Percentiles rank a stretch among this genome's conserved stretches.
Evolutionary conservation across 2,113 vertebrate genomes (phyloP).

Genomic region (Lates calcarifer): DNA sequence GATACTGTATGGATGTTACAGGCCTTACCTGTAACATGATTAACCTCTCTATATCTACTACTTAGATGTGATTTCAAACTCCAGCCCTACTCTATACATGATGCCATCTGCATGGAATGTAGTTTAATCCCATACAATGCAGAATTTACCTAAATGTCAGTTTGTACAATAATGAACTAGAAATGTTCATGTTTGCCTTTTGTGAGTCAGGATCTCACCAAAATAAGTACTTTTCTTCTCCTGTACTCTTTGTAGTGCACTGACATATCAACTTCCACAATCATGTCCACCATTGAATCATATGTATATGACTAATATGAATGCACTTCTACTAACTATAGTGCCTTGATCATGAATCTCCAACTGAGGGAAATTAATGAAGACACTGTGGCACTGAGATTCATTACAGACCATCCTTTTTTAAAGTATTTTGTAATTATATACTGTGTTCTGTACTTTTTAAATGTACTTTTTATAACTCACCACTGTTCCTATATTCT

Average conservation of each 20-base stretch:
- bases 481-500: neutral
- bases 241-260: neutral
- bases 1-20: neutral
- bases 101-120: neutral
- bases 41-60: neutral
- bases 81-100: neutral
- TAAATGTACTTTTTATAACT: neutral
- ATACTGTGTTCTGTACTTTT: neutral
- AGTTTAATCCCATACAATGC: neutral
- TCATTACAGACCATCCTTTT: neutral
- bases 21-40: neutral
- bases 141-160: neutral
- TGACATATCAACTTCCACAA: neutral
- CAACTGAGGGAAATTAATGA: neutral
- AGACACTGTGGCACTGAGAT: neutral
- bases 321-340: slow-evolving; percentile 35
- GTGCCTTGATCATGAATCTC: slow-evolving; percentile 32
- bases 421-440: neutral
- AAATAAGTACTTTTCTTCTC: neutral
- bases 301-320: slow-evolving; percentile 4
- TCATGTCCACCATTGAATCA: slow-evolving; percentile 20
- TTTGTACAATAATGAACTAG: neutral
- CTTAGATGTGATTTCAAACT: neutral
- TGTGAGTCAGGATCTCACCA: neutral
- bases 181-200: neutral